A percentile compares a stretch with the other conserved stretches of the same genome.
Conservation (phyloP, 2,888 invertebrate genomes). For the Hemithea aestivaria region DNA sequence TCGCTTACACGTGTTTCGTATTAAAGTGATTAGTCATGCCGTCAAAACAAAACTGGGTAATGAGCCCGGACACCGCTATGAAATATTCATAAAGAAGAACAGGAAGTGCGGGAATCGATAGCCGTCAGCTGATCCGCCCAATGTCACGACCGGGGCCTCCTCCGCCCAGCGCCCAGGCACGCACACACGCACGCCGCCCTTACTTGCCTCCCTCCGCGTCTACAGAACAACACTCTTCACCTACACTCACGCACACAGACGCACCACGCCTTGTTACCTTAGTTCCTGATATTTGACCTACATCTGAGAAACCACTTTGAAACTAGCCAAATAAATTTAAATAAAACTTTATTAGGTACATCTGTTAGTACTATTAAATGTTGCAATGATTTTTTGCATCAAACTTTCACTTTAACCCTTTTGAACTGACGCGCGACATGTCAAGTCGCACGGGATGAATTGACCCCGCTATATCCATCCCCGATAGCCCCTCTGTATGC, state of each 20-base stretch:
- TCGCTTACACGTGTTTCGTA: neutral
- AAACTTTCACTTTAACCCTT: conserved; percentile 25
- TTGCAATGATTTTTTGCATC: conserved; percentile 16
- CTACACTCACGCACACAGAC: conserved; percentile 24
- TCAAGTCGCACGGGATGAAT: conserved; percentile 22
- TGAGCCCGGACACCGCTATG: conserved; percentile 37
- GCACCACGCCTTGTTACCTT: conserved; percentile 15
- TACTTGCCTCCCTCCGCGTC: conserved; percentile 3
- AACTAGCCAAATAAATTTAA: neutral
- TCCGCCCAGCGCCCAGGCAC: conserved; percentile 30
- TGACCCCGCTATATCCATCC: conserved; percentile 42
- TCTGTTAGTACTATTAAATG: no score
- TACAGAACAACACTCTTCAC: conserved; percentile 10
- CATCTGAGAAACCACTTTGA: conserved; percentile 13
- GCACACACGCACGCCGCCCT: conserved; percentile 19
- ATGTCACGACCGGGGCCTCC: conserved; percentile 65
- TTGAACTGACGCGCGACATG: conserved; percentile 12
- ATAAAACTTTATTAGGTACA: no score
- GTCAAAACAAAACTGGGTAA: conserved; percentile 47
- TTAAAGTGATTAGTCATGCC: conserved; percentile 16
- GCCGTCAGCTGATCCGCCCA: conserved; percentile 73
- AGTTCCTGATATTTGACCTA: conserved; percentile 20
- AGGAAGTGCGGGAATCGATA: conserved; percentile 72
- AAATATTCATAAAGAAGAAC: conserved; percentile 69
- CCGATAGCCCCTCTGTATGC: conserved; percentile 21